Conservation (phyloP, 1,140 invertebrate genomes). For the Cyclargus thomasi region DNA sequence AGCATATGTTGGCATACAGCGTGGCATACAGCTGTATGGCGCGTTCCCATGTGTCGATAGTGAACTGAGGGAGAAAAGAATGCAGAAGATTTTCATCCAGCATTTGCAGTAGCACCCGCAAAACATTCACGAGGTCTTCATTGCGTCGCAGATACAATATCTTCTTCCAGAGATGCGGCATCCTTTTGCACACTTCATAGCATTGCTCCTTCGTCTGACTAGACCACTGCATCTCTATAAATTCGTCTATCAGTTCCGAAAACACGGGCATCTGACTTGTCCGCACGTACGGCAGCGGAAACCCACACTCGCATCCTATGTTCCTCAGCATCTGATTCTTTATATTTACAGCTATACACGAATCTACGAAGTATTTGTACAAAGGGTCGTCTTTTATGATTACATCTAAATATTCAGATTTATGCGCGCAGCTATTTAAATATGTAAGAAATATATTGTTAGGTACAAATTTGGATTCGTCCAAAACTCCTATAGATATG, state of each 20-base stretch:
- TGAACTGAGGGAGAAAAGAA: slow-evolving; percentile 68
- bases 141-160: slow-evolving; percentile 67
- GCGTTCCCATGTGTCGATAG: slow-evolving; percentile 64
- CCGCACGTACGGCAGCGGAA: slow-evolving; percentile 59
- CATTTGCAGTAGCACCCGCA: slow-evolving; percentile 69
- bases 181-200: slow-evolving; percentile 75
- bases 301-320: slow-evolving; percentile 68
- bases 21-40: slow-evolving; percentile 63
- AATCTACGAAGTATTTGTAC: slow-evolving; percentile 71
- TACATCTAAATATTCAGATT: slow-evolving; percentile 43
- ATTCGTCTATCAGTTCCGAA: slow-evolving; percentile 63
- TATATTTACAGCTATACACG: slow-evolving; percentile 66
- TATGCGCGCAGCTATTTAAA: slow-evolving; percentile 41
- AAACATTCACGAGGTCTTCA: slow-evolving; percentile 66
- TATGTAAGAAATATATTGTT: slow-evolving; percentile 67
- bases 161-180: slow-evolving; percentile 77
- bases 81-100: slow-evolving; percentile 67
- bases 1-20: slow-evolving; percentile 62
- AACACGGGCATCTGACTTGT: slow-evolving; percentile 62
- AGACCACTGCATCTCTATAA: slow-evolving; percentile 69
- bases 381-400: slow-evolving; percentile 59
- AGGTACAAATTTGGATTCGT: slow-evolving; percentile 60
- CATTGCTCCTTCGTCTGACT: slow-evolving; percentile 61
- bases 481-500: slow-evolving; percentile 44
- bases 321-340: slow-evolving; percentile 52